Evolutionary conservation across 1,140 invertebrate genomes (phyloP).

Genomic region (Hycleus cichorii): DNA sequence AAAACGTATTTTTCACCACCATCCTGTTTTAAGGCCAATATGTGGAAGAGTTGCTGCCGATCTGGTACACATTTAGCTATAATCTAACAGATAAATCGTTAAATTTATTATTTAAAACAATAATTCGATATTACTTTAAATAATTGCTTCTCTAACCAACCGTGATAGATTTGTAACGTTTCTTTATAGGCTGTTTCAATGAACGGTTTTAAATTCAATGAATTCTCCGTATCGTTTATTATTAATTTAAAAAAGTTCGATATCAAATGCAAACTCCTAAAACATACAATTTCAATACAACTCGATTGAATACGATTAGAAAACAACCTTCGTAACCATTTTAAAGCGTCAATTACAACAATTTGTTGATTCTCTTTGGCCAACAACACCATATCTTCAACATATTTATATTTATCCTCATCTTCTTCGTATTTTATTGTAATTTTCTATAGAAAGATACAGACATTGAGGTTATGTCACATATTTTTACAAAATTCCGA

Average conservation of each 20-base stretch:
- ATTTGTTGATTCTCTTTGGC: constrained; percentile 46
- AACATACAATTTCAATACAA: constrained; percentile 19
- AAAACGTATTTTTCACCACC: constrained; percentile 29
- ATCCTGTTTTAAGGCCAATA: constrained; percentile 18
- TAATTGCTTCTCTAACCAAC: constrained; percentile 58
- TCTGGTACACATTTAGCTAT: constrained; percentile 28
- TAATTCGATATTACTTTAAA: constrained; percentile 46
- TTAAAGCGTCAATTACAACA: constrained; percentile 51
- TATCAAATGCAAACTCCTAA: constrained; percentile 55
- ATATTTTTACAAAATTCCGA: neutral
- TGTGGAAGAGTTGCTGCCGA: constrained; percentile 22
- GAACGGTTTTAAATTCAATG: constrained; percentile 49
- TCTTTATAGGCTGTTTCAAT: constrained; percentile 54
- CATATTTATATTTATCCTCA: constrained; percentile 47
- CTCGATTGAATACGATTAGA: no score
- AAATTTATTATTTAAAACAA: no score
- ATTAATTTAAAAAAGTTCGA: constrained; percentile 51
- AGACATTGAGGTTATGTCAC: constrained; percentile 13
- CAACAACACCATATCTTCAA: constrained; percentile 58
- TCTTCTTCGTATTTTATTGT: constrained; percentile 48
- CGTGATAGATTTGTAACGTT: constrained; percentile 56
- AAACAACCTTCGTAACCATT: constrained; percentile 60
- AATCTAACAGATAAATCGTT: constrained; percentile 18
- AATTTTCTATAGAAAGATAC: constrained; percentile 51
- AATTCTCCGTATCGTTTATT: constrained; percentile 43